These are phyloP conservation scores for Chiridota heheva DNA, from an alignment of 35 echinoderm and acorn worm species.

Conservation along the genomic window DNA sequence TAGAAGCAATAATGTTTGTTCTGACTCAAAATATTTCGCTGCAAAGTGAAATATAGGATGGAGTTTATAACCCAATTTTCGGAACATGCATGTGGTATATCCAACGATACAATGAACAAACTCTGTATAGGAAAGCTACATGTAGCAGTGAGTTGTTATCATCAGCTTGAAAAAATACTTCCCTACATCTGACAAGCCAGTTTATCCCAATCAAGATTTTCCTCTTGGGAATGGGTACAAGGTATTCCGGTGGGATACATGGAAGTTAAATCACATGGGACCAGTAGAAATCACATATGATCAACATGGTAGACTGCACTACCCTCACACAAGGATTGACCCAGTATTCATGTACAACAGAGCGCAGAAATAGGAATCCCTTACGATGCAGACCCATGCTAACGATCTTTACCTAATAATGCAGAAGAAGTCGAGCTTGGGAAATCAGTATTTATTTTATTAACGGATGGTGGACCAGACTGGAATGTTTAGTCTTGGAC, in stretches of 20 bases:
- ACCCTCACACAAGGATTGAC: background rate
- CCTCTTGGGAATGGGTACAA: slow-evolving; percentile 23
- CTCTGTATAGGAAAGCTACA: slow-evolving; percentile 21
- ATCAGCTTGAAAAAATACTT: slow-evolving; percentile 24
- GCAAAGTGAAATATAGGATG: slow-evolving; percentile 1
- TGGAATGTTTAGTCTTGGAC: slow-evolving; percentile 34
- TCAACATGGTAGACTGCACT: slow-evolving; percentile 14
- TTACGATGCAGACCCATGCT: background rate
- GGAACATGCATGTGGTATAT: background rate
- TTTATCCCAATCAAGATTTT: slow-evolving; percentile 41
- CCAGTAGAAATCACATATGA: background rate
- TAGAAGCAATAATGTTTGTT: slow-evolving; percentile 5
- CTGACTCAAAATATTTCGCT: background rate
- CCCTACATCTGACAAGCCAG: background rate
- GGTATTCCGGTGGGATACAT: slow-evolving; percentile 36
- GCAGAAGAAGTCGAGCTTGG: background rate
- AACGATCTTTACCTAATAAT: slow-evolving; percentile 18
- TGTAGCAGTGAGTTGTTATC: slow-evolving; percentile 30
- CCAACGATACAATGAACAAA: slow-evolving; percentile 37
- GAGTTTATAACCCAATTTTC: slow-evolving; percentile 9
- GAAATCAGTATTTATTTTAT: background rate
- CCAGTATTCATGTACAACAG: slow-evolving; percentile 2
- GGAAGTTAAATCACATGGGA: background rate
- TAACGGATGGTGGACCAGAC: slow-evolving; percentile 38
- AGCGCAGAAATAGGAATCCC: background rate